Base-by-base conservation (phyloP, 1,140 invertebrate species). In the Nebria ingens region DNA sequence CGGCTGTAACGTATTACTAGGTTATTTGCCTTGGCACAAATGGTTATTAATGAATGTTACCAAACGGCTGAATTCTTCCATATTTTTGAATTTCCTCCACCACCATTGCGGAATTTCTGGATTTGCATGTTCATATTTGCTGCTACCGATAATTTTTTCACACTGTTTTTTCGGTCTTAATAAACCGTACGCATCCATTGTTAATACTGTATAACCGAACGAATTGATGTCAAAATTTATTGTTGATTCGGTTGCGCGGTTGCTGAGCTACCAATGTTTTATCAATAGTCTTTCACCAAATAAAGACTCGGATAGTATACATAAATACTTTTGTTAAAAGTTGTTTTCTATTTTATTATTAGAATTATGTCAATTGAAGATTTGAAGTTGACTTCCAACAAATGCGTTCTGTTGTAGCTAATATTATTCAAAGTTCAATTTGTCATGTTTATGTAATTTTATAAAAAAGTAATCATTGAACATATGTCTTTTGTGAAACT, bases 41-140 rank as follows among this genome's bases (percentile, higher is more conserved):
- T 29, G 25, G 4, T 29, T 29, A 6, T 29, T 29, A 4, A 6
- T 4, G 13, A 6, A 29, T 4, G 4, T 29, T 29, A 29, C 4
- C 13, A 29, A 6, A 29, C 13, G 25, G n/a, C n/a, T n/a, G n/a
- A n/a, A n/a, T 2, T 51, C 19, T 51, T 51, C 50, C 11, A 51
- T 4, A 20, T 51, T 15, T 51, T 4, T 17, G 21, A 51, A 51
- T 15, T 21, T 11, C 6, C 21, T 51, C 50, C 50, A 20, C 50
- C 50, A 51, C 17, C 17, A 51, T 51, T 51, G 3, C 6, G 4
- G 50, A 11, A 22, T 21, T 4, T 3, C 21, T 9, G 50, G 11
- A 20, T 51, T 22, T 4, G 50, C 21, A 6, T 20, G 3, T 20
- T 51, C 50, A 51, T 51, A 51, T 51, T 51, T 15, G 21, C 50